Conservation (phyloP, 2,113 vertebrate genomes). For the human region DNA sequence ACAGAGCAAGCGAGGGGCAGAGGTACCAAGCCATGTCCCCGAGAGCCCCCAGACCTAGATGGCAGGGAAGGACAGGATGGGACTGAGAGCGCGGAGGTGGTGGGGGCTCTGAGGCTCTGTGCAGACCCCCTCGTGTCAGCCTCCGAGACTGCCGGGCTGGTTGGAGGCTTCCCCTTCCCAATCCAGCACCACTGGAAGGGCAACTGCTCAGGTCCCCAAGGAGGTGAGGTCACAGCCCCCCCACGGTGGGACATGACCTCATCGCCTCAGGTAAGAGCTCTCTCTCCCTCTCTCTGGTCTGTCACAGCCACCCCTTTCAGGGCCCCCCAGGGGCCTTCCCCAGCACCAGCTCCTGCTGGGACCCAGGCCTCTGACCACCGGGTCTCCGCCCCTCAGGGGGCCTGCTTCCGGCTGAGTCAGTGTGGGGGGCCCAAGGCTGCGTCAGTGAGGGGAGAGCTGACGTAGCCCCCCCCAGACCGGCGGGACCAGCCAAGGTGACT, state of each 20-base stretch:
- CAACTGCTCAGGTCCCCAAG: background rate
- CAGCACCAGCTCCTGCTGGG: background rate
- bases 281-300: background rate
- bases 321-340: conserved; percentile 60
- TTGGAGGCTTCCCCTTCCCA: background rate
- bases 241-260: conserved; percentile 69
- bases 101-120: background rate
- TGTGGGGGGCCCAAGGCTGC: conserved; percentile 73
- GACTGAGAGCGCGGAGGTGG: background rate
- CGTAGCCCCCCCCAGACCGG: conserved; percentile 58
- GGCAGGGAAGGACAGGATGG: rapidly evolving
- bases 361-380: conserved; percentile 70
- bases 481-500: conserved; percentile 76
- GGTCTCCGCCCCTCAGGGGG: conserved; percentile 73
- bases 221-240: conserved; percentile 78
- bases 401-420: conserved; percentile 80
- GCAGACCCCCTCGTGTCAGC: background rate
- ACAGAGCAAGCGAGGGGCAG: background rate
- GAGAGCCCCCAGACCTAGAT: background rate
- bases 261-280: conserved; percentile 69
- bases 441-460: conserved; percentile 77
- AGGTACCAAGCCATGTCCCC: too few relatives aligned
- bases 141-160: background rate
- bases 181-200: background rate
- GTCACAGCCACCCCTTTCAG: conserved; percentile 14